phyloP scores from a whole-genome alignment of 2,797 vertebrate genomes.

The Pseudochirops corinnae region DNA sequence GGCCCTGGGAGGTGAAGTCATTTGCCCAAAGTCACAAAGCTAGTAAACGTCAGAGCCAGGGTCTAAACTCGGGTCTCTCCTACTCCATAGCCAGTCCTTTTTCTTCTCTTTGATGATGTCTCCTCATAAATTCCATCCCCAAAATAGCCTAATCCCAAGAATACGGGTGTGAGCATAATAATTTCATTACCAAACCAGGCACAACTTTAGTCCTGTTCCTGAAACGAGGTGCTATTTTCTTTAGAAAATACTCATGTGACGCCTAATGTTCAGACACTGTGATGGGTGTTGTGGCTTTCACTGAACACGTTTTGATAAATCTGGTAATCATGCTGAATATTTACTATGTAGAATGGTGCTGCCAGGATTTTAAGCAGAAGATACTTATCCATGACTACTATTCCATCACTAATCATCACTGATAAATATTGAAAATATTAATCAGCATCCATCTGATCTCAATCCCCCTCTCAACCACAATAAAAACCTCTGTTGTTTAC shows the following conservation, averaged over 20 bases:
- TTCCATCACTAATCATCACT: conserved; percentile 71
- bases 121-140: conserved; percentile 1
- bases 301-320: conserved; percentile 62
- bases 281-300: conserved; percentile 19
- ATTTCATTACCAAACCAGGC: conserved; percentile 24
- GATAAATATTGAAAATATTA: conserved; percentile 79
- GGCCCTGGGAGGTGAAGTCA: background rate
- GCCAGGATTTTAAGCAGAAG: conserved; percentile 73
- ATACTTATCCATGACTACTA: conserved; percentile 73
- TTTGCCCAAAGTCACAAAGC: background rate
- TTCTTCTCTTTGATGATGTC: background rate
- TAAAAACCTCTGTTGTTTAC: conserved; percentile 71
- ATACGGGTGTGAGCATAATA: conserved; percentile 41
- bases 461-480: conserved; percentile 60
- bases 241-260: conserved; percentile 46
- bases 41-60: background rate
- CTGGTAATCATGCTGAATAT: conserved; percentile 65
- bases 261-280: background rate
- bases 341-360: conserved; percentile 57
- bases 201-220: conserved; percentile 7
- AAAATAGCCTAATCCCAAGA: conserved; percentile 28
- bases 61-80: background rate
- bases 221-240: conserved; percentile 52
- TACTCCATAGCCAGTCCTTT: background rate
- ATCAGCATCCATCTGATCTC: conserved; percentile 79